A percentile compares a stretch with the other conserved stretches of the same genome.
Conservation (phyloP, 2,888 invertebrate genomes). For the Drosophila melanocephala region DNA sequence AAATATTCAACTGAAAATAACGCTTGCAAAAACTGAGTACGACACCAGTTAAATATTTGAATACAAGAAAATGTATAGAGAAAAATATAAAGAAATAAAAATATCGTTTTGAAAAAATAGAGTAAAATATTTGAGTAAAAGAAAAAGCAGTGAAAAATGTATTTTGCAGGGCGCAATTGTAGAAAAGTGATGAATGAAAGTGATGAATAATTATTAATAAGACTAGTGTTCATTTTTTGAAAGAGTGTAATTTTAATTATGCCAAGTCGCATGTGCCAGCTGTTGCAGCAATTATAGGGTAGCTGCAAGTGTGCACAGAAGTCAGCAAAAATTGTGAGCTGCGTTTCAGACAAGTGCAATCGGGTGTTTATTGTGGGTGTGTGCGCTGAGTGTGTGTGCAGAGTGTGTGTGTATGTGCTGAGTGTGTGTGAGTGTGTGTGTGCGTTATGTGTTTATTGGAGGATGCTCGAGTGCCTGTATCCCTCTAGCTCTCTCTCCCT, state of each 20-base stretch:
- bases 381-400: slow-evolving; percentile 17
- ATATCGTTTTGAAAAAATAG: too few relatives aligned
- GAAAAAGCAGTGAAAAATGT: too few relatives aligned
- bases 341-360: slow-evolving; percentile 64
- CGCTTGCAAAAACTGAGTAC: too few relatives aligned
- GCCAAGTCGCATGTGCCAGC: background rate
- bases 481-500: background rate
- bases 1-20: too few relatives aligned
- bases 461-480: slow-evolving; percentile 14
- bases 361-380: slow-evolving; percentile 34
- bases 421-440: slow-evolving; percentile 6
- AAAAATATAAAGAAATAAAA: too few relatives aligned
- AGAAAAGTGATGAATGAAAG: too few relatives aligned
- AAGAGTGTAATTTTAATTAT: background rate
- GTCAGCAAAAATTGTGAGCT: slow-evolving; percentile 54
- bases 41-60: too few relatives aligned
- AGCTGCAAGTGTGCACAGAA: slow-evolving; percentile 25
- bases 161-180: too few relatives aligned
- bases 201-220: too few relatives aligned
- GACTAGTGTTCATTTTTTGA: too few relatives aligned
- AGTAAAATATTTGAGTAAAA: too few relatives aligned
- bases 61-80: too few relatives aligned
- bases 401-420: slow-evolving; percentile 12
- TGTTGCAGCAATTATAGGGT: slow-evolving; percentile 16
- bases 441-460: slow-evolving; percentile 24